Base-by-base conservation (phyloP, 2,888 invertebrate species). In the Papilio gigon region DNA sequence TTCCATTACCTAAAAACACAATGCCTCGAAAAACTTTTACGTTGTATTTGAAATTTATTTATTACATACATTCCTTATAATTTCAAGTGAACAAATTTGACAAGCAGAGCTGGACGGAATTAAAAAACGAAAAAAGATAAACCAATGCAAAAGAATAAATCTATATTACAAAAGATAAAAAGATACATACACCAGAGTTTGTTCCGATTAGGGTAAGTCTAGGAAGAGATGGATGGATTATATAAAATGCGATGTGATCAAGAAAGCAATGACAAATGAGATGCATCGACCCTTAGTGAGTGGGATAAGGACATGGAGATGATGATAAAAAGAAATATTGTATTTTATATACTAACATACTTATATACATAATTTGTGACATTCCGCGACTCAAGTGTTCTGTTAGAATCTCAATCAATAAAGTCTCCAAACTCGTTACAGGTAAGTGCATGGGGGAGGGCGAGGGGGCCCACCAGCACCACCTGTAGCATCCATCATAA, bases 401-500 rank as follows among this genome's bases (percentile, higher is more conserved):
- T 59, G 33, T 47, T 33, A 37, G 44, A 50, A 42, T 30, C 27
- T 47, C 17, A 66, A 66, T 66, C 66, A 50, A 66, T 66, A 66
- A 59, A 20, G 66, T 42, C 59, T 47, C 47, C 44, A 25, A 20
- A 8, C 42, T 58, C 35, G 66, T 60, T 65, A 27, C 47, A 59
- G 20, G 44, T 44, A 59, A 60, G 60, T 66, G 66, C 66, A 66
- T 22, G 42, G 30, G 66, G 66, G 60, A 47, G 47, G 66, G 47
- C 27, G 35, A 27, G 66, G 47, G 17, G 35, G 20, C 47, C 22
- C 47, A 47, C 12, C 20, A 22, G 22, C 22, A 59, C 40, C 65
- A 60, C 66, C 60, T 66, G 66, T 60, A 66, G 60, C 66, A 60
- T 66, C 66, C 66, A 60, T 60, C 60, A 66, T 37, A 66, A 66